Conservation (phyloP, 2,888 invertebrate genomes). For the Lasioglossum villosulum region DNA sequence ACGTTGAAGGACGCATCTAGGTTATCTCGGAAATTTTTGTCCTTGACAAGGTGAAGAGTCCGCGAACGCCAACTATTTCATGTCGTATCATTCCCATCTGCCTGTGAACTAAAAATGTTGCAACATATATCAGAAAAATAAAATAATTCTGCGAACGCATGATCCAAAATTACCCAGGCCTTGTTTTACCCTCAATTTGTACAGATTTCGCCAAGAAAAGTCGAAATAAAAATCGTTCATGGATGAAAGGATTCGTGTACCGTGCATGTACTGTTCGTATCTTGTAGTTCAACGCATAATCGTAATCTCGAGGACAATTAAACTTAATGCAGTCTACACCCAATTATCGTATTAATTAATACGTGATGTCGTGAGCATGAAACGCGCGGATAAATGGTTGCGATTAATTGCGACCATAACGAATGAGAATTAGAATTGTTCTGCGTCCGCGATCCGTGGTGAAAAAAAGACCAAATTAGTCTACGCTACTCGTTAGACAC, state of each 20-base stretch:
- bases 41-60: constrained; percentile 2
- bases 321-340: background rate
- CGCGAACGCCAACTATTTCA: background rate
- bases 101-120: background rate
- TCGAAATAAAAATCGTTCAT: background rate
- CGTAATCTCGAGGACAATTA: background rate
- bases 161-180: background rate
- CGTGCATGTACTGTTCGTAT: background rate
- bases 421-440: constrained; percentile 44
- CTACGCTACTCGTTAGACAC: constrained; percentile 67
- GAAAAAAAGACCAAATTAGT: constrained; percentile 43
- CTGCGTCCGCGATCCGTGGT: constrained; percentile 53
- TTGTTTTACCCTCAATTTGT: background rate
- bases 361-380: background rate
- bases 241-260: background rate
- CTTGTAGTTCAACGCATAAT: background rate
- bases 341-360: constrained; percentile 6
- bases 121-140: background rate
- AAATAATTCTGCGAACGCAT: background rate
- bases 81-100: background rate
- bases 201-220: background rate
- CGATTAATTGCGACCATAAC: constrained; percentile 1
- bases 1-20: constrained; percentile 48
- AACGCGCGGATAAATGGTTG: background rate
- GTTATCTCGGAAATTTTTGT: constrained; percentile 37